Percentiles rank a stretch among this genome's conserved stretches.
These are phyloP conservation scores for Andrena fulva DNA, from an alignment of 2,888 invertebrate species.

Conservation along the genomic window DNA sequence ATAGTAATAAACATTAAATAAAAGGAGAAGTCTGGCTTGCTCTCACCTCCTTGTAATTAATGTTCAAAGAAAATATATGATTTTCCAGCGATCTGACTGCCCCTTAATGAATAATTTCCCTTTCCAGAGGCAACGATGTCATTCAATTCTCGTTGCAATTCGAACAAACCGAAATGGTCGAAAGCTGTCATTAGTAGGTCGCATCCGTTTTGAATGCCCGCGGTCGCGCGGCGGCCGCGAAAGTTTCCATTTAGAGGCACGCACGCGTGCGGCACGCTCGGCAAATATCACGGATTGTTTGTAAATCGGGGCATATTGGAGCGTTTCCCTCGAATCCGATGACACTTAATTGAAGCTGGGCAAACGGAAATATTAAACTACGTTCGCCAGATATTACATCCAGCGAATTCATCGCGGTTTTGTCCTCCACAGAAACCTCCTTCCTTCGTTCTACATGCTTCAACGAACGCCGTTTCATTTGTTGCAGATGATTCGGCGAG, in stretches of 20 bases:
- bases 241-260: slow-evolving; percentile 10
- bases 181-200: no score
- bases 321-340: slow-evolving; percentile 8
- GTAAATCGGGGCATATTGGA: slow-evolving; percentile 37
- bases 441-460: neutral
- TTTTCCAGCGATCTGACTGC: no score
- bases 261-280: neutral
- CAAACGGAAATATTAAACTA: slow-evolving; percentile 40
- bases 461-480: neutral
- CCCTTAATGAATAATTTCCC: no score
- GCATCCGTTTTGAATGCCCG: neutral
- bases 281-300: slow-evolving; percentile 43
- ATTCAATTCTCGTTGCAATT: no score
- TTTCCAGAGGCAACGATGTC: no score
- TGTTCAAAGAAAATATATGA: no score
- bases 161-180: no score
- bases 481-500: slow-evolving; percentile 24
- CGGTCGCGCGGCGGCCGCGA: neutral
- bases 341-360: slow-evolving; percentile 46
- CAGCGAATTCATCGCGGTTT: neutral
- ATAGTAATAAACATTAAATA: no score
- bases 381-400: neutral
- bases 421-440: neutral
- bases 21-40: no score
- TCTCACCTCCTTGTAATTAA: no score